Evolutionary conservation across 2,888 invertebrate genomes (phyloP).

Genomic region (Eustalomyia histrio): DNA sequence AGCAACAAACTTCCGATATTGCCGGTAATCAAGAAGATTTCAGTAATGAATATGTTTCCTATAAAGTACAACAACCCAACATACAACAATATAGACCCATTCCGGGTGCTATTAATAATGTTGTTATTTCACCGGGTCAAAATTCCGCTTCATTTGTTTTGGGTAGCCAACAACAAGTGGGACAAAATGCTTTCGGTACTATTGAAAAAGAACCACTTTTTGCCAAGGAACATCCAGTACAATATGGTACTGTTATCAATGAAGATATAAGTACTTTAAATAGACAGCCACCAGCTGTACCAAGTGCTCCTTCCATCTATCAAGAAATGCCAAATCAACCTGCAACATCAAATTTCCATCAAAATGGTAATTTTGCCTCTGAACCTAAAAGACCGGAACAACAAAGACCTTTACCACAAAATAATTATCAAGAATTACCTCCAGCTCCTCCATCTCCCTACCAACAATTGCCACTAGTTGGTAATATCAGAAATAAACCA

Average conservation of each 20-base stretch:
- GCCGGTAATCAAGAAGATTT: conserved; percentile 71
- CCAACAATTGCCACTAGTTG: conserved; percentile 73
- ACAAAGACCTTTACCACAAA: conserved; percentile 39
- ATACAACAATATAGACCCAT: conserved; percentile 79
- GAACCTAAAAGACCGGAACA: conserved; percentile 35
- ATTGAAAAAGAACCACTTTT: conserved; percentile 81
- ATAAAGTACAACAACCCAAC: conserved; percentile 78
- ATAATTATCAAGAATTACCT: conserved; percentile 64
- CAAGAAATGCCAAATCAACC: conserved; percentile 62
- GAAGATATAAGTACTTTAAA: conserved; percentile 73
- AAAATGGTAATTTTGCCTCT: conserved; percentile 66
- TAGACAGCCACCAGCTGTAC: conserved; percentile 59
- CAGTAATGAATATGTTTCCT: conserved; percentile 78
- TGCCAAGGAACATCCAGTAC: conserved; percentile 74
- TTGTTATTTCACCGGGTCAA: conserved; percentile 83
- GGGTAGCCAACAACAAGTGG: conserved; percentile 83
- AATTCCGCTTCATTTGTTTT: conserved; percentile 84
- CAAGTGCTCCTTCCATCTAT: conserved; percentile 48
- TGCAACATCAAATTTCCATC: conserved; percentile 70
- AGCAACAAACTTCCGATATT: conserved; percentile 58
- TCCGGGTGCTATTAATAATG: conserved; percentile 82
- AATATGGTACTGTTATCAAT: conserved; percentile 76
- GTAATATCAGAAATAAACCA: conserved; percentile 62
- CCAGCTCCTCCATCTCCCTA: conserved; percentile 74
- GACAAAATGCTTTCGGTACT: conserved; percentile 79